Conservation (phyloP, 2,797 vertebrate species). For the Simalia tracyae region DNA sequence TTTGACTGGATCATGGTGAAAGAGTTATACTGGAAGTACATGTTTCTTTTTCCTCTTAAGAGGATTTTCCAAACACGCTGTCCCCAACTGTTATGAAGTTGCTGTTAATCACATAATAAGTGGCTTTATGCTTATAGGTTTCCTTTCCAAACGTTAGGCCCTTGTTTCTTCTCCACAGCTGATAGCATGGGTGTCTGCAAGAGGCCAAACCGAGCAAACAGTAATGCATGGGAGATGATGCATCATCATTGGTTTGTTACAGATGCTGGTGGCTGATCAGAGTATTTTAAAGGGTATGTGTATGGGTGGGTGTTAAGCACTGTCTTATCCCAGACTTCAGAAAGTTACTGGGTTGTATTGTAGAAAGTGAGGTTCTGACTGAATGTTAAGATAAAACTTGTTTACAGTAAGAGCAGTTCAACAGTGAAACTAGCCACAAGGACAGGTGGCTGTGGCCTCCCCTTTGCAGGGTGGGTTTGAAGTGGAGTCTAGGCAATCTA, state of each 20-base stretch:
- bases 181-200: not conserved
- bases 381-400: not conserved
- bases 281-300: too few species aligned
- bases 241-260: too few species aligned
- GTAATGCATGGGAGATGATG: not conserved
- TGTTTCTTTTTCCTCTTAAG: not conserved
- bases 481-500: not conserved
- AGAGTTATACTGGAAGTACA: not conserved
- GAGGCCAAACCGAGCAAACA: not conserved
- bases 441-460: not conserved
- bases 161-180: not conserved
- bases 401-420: not conserved
- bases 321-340: too few species aligned
- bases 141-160: not conserved
- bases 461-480: not conserved
- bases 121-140: not conserved
- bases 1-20: not conserved
- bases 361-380: not conserved
- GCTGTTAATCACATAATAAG: too few species aligned
- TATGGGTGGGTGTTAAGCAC: too few species aligned
- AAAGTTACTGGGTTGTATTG: too few species aligned
- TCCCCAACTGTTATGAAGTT: not conserved
- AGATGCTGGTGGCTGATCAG: too few species aligned
- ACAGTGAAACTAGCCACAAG: not conserved
- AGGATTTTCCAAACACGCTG: not conserved